These are phyloP conservation scores for Raja brachyura DNA, from an alignment of 2,113 vertebrate species.

Conservation along the genomic window DNA sequence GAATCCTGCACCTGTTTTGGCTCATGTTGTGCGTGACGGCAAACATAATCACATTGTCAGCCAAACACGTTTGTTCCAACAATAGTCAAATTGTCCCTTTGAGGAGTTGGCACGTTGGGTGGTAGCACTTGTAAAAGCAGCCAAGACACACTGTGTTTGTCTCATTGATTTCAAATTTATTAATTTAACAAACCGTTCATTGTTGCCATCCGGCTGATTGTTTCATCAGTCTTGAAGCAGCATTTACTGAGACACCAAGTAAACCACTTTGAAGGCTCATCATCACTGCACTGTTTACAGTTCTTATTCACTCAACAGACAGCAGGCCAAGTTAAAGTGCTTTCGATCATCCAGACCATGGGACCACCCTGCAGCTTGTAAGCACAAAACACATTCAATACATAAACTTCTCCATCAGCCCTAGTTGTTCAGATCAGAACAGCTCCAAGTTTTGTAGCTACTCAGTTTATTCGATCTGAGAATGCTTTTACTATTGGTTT, in stretches of 20 bases:
- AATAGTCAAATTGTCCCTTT: background rate
- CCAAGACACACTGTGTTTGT: background rate
- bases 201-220: background rate
- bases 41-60: background rate
- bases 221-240: background rate
- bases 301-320: constrained; percentile 2
- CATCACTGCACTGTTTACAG: background rate
- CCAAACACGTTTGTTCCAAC: background rate
- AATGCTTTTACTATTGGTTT: background rate
- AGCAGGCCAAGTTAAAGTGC: background rate
- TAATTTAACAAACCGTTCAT: background rate
- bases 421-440: background rate
- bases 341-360: background rate
- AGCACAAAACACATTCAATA: background rate
- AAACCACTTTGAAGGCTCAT: background rate
- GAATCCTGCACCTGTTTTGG: background rate
- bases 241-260: background rate
- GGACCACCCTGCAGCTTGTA: background rate
- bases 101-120: background rate
- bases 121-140: background rate
- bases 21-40: too few relatives aligned
- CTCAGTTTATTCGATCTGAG: background rate
- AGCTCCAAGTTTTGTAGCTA: background rate
- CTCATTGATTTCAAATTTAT: constrained; percentile 10
- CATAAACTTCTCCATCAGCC: background rate